These are phyloP conservation scores for Augochlorella aurata DNA, from an alignment of 2,888 invertebrate genomes.

Conservation along the genomic window DNA sequence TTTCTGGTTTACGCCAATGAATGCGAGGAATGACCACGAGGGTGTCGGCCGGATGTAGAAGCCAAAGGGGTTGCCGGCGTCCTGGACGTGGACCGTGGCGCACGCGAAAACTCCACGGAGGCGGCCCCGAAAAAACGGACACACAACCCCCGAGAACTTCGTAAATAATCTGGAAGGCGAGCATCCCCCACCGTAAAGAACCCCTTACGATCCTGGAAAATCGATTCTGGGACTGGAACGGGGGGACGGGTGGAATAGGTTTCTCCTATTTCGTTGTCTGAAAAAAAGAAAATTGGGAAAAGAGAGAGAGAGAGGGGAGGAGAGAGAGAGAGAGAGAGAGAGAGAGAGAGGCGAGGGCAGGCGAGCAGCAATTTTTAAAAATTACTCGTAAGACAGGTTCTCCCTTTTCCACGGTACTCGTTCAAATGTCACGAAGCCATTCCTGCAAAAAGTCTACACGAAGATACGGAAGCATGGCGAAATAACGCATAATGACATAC, in stretches of 20 bases:
- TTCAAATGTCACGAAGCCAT: not conserved
- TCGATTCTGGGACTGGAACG: constrained; percentile 58
- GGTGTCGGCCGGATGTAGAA: constrained; percentile 71
- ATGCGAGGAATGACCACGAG: constrained; percentile 70
- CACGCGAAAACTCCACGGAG: constrained; percentile 68
- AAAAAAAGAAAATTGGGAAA: constrained; percentile 2
- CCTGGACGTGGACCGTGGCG: constrained; percentile 51
- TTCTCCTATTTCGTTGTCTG: constrained; percentile 39
- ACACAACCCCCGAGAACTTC: constrained; percentile 60
- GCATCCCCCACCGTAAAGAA: constrained; percentile 48
- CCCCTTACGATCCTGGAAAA: constrained; percentile 61
- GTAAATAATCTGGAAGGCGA: constrained; percentile 69
- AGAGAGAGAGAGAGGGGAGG: too few species aligned
- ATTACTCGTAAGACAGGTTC: not conserved
- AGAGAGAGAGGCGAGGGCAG: not conserved
- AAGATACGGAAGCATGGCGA: not conserved
- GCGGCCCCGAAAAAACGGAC: constrained; percentile 60
- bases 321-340: not conserved
- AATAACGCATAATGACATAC: constrained; percentile 11
- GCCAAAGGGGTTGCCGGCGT: constrained; percentile 71
- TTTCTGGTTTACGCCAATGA: constrained; percentile 68
- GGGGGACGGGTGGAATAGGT: constrained; percentile 46
- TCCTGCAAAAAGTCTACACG: not conserved
- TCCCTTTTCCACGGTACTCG: not conserved
- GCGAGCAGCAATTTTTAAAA: constrained; percentile 6